Evolutionary conservation across 2,113 vertebrate species (phyloP).

Genomic region (Danio rerio): GRCz12tu NC_133190.1:39678001-39678500

Average conservation of each 20-base stretch:
- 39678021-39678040: conserved; percentile 60
- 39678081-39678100: conserved; percentile 73
- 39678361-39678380: conserved; percentile 38
- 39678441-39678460: conserved; percentile 73
- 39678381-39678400: conserved; percentile 2
- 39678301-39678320: conserved; percentile 49
- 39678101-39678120: conserved; percentile 53
- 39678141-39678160: conserved; percentile 50
- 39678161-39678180: conserved; percentile 70
- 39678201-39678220: conserved; percentile 43
- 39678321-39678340: conserved; percentile 66
- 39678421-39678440: conserved; percentile 63
- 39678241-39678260: conserved; percentile 65
- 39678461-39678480: conserved; percentile 20
- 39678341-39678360: conserved; percentile 63
- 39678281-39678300: conserved; percentile 39
- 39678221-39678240: conserved; percentile 54
- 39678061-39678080: conserved; percentile 71
- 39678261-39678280: conserved; percentile 17
- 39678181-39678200: conserved; percentile 65
- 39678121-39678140: conserved; percentile 27
- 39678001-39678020: conserved; percentile 80
- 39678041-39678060: conserved; percentile 54
- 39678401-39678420: conserved; percentile 59
- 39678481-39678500: conserved; percentile 64